Conservation (phyloP, 2,113 vertebrate genomes). For the Pandion haliaetus region DNA sequence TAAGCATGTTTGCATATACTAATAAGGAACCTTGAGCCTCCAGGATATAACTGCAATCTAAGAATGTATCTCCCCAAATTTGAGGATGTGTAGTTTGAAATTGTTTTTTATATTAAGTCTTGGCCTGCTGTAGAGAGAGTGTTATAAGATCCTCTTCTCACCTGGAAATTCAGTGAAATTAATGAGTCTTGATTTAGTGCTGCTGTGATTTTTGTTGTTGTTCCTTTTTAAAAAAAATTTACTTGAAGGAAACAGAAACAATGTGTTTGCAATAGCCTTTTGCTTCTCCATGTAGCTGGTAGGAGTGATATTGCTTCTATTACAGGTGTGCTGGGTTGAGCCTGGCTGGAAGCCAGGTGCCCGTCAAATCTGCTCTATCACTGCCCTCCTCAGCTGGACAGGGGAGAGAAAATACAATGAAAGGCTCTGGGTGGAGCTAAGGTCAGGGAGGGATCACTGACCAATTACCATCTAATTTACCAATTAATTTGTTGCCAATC, state of each 20-base stretch:
- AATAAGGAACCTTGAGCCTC: not conserved
- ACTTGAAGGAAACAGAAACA: not conserved
- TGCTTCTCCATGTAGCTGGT: not conserved
- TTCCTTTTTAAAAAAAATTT: too few species aligned
- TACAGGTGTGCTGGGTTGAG: not conserved
- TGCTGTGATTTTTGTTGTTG: not conserved
- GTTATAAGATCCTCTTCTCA: not conserved
- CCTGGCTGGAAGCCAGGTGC: not conserved
- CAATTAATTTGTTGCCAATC: too few species aligned
- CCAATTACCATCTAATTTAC: too few species aligned
- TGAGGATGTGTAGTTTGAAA: not conserved
- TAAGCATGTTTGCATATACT: not conserved
- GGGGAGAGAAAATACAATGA: not conserved
- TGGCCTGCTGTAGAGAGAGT: not conserved
- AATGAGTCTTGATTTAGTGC: not conserved
- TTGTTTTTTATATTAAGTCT: not conserved
- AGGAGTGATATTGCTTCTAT: not conserved
- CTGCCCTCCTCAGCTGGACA: not conserved
- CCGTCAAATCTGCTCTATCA: not conserved
- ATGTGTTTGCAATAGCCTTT: not conserved
- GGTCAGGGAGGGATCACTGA: not conserved
- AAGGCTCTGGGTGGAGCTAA: not conserved
- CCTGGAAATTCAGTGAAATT: not conserved
- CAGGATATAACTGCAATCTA: not conserved
- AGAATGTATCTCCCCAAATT: not conserved